Evolutionary conservation across 2,888 invertebrate species (phyloP), one percentile per base, ranked within the genome.

Genomic region (Pemphredon lugubris): DNA sequence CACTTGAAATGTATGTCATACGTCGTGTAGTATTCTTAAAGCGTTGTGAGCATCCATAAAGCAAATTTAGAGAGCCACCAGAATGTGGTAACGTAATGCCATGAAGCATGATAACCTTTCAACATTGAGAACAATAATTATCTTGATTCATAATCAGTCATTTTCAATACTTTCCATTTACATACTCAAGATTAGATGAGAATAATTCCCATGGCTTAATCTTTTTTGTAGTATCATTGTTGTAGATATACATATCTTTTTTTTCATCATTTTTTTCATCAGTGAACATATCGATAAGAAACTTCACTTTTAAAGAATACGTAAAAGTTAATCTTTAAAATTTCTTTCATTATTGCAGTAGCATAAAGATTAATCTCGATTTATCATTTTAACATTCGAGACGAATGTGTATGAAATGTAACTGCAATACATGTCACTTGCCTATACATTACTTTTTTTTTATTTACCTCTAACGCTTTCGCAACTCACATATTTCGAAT

Each of bases 61-160:
- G 83, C 85, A 84, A 82, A 87, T 87, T 88, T 88, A 66, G 85
- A 88, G 88, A 88, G 81, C 87, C 87, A 87, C 84, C 87, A 86
- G 84, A 86, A 86, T 88, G 86, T 88, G 85, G 87, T 84, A 85
- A 85, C 75, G 83, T 88, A 86, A 86, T 88, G 86, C 84, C 84
- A 87, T 88, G 88, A 87, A 88, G 89, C 88, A 89, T 89, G 89
- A 84, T 70, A 82, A 83, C 81, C 70, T 83, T 76, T 77, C 72
- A 74, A 73, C 79, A 73, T 80, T 74, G 72, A 81, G 64, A 64
- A 79, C 37, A 72, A 74, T 71, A 50, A 81, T 81, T 75, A 70
- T 75, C 72, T 73, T 69, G 69, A 65, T 72, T 73, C 48, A 57
- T 74, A 72, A 72, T 53, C 68, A 75, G 59, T 75, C 50, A 39